A percentile compares a stretch with the other conserved stretches of the same genome.
Conservation (phyloP, 1,140 invertebrate species). For the Medauroidea extradentata region DNA sequence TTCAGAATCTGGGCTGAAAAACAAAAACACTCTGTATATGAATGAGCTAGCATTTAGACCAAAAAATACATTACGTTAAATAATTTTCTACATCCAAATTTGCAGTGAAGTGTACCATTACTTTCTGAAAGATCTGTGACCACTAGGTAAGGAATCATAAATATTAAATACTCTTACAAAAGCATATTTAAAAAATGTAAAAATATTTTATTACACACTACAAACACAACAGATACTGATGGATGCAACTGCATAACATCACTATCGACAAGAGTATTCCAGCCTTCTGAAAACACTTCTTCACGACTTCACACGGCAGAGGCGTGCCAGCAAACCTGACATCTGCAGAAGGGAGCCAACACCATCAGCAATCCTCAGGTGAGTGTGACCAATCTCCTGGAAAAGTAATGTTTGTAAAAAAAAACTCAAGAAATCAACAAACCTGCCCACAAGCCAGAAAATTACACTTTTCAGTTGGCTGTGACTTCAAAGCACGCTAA, state of each 20-base stretch:
- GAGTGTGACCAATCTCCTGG: conserved; percentile 88
- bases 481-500: background rate
- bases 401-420: conserved; percentile 33
- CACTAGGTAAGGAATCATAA: too few species aligned
- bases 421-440: background rate
- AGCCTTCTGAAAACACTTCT: background rate
- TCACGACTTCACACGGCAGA: conserved; percentile 54
- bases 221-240: background rate
- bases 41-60: too few species aligned
- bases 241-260: too few species aligned
- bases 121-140: too few species aligned
- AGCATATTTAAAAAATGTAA: background rate
- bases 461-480: background rate
- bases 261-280: background rate
- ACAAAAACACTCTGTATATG: too few species aligned
- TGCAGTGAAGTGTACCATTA: too few species aligned
- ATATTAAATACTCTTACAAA: too few species aligned
- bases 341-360: conserved; percentile 84
- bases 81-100: too few species aligned
- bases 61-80: too few species aligned
- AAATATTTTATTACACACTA: background rate
- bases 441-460: background rate
- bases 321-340: conserved; percentile 76
- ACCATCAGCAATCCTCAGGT: conserved; percentile 88
- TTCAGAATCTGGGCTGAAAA: too few species aligned